Evolutionary conservation across 2,888 invertebrate species (phyloP), one percentile per base, ranked within the genome.

Genomic region (Chromoteleia sp.): DNA sequence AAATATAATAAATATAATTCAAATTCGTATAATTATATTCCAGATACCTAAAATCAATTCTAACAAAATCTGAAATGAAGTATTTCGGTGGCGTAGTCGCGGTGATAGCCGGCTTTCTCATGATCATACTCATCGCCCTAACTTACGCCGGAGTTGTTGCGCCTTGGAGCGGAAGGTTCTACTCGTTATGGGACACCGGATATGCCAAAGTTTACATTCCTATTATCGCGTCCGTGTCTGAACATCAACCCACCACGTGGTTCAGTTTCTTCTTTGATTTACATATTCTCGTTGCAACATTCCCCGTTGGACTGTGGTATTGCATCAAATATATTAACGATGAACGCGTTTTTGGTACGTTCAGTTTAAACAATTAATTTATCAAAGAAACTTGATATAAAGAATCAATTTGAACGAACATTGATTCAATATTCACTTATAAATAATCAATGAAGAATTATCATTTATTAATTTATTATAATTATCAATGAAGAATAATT

Each of bases 171-270:
- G 93, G 90, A 89, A 95, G 99, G 86, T 99, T 99, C 93, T 99
- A 99, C 92, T 99, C 99, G 0, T 93, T 99, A 2, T 99, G 99
- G 99, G 99, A 99, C 92, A 99, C 99, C 0, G 98, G 98, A 14
- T 99, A 99, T 92, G 99, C 99, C 4, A 99, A 99, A 93, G 98
- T 99, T 88, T 99, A 99, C 93, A 99, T 99, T 88, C 99, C 99
- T 1, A 99, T 99, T 89, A 99, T 99, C 85, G 99, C 99, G 0
- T 98, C 98, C 0, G 99, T 99, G 17, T 99, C 99, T 0, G 99
- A 99, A 92, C 99, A 99, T 94, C 99, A 99, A 92, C 99, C 99
- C 10, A 99, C 99, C 0, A 98, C 99, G 0, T 99, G 99, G 99
- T 99, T 99, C 83, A 98, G 98, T 0, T 98, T 98, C 93, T 99